Base-by-base conservation (phyloP, 2,888 invertebrate species). In the Patella caerulea region DNA sequence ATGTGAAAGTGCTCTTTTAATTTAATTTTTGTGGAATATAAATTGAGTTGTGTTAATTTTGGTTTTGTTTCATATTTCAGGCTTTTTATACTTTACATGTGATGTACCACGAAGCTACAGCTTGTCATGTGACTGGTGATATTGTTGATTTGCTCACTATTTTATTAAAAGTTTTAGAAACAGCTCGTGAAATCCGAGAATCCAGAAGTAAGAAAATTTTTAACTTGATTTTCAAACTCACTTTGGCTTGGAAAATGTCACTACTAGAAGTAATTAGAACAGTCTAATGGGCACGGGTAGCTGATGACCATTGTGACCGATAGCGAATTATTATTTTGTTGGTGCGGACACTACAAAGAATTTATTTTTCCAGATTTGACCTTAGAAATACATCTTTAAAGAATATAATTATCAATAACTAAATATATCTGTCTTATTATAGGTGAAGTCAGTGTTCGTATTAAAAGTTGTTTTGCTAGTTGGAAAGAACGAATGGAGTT, bases 71-170 rank as follows among this genome's bases (percentile, higher is more conserved):
- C 19, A 75, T 54, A 73, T 93, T 93, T 71, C 93, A 97, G 94
- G 96, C 97, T 52, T 94, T 97, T 88, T 96, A 96, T 92, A 96
- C 97, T 83, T 93, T 98, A 80, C 97, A 97, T 93, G 95, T 96
- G 85, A 97, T 98, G 95, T 96, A 97, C 91, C 96, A 97, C 87
- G 97, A 98, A 92, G 97, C 97, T 17, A 96, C 97, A 12, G 96
- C 96, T 0, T 96, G 96, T 88, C 96, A 96, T 90, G 95, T 96
- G 19, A 94, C 95, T 0, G 95, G 94, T 3, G 98, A 98, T 91
- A 93, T 98, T 77, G 94, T 96, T 56, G 96, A 97, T 86, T 94
- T 98, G 71, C 93, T 98, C 81, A 94, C 90, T 29, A 89, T 93
- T 19, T 85, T 93, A 72, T 82, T 88, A 45, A 90, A 91, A 69